Evolutionary conservation across 92 coral and sea anemone species (phyloP), one percentile per base, ranked within the genome.

Genomic region (Parazoanthus darwini): DNA sequence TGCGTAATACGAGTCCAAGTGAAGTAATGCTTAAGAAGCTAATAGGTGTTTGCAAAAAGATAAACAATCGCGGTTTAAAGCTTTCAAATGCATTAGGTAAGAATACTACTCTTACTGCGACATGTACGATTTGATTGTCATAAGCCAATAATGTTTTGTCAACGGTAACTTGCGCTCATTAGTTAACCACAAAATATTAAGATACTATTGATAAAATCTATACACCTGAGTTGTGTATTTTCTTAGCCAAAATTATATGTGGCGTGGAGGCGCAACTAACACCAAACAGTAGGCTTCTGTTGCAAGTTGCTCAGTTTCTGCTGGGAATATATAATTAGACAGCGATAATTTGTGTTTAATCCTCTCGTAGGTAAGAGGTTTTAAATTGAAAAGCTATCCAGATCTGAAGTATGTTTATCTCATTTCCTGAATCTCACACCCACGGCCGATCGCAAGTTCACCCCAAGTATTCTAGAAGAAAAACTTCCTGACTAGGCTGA

Each of bases 21-120:
- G 15, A 74, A 87, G 37, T 85, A 86, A 56, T n/a, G 44, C 70
- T 72, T 87, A 92, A 81, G 78, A 87, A 86, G 37, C 79, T 84
- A 90, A 75, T 85, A 72, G 85, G 78, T 89, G 54, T 71, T 87
- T 50, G 76, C 9, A 87, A 54, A 25, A n/a, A 23, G 74, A 90
- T 25, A 81, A 80, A 84, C 87, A 68, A 26, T 59, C 63, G 42
- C 25, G 68, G 66, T 84, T 84, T 48, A 20, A 20, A 84, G 36
- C 46, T 44, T 71, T 84, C 9, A 72, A 84, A 71, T 20, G 87
- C 63, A 84, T 84, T 46, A 79, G 20, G 65, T 26, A 18, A 70
- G 66, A 43, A 29, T 35, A 9, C 78, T 5, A 51, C 33, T 46
- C 78, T 84, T 70, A 68, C 38, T 63, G 73, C 44, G 85, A 63